Base-by-base conservation (phyloP, 2,113 vertebrate species). In the Pelecanoides urinatrix region DNA sequence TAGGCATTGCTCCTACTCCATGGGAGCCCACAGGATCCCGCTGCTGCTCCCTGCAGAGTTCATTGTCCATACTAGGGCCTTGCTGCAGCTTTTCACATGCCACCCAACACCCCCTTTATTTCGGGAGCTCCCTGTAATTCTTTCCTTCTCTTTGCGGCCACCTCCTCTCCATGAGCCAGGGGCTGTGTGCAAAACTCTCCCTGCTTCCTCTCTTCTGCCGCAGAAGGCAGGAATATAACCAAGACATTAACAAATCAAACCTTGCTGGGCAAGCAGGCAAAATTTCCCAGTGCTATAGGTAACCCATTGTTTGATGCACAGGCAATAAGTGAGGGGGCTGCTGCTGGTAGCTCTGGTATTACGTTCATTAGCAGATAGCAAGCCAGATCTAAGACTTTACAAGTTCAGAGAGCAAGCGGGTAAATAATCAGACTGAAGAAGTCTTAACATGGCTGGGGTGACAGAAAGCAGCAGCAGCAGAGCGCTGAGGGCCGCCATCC, bases 401-500 rank as follows among this genome's bases (percentile, higher is more conserved):
- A 53, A 70, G 42, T 36, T 66, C 72, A 86, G 62, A 42, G n/a
- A 91, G 47, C 42, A 53, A 79, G 32, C 20, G 42, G 25, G 47
- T 34, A 82, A 85, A 75, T 19, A 36, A 61, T 10, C 29, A 52
- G 38, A 71, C 44, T 50, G 52, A 82, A 32, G 61, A 76, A 68
- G 16, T 10, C 59, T 50, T 55, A 70, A 26, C 9, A 9, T 7
- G 16, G 61, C 29, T 7, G 34, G 47, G 40, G 26, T 47, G 29
- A 83, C 55, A 73, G n/a, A 58, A 71, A 45, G 10, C 53, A 58
- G 61, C 27, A 92, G 53, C 32, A 16, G 1, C 5, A 30, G 56
- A 52, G 63, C 1, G 1, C 2, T 1, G 45, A 77, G 32, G 56
- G 59, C 45, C 2, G 2, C 12, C 45, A 67, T 9, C 10, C 42